Conservation (phyloP, 2,888 invertebrate genomes). For the Xanthorhoe designata region DNA sequence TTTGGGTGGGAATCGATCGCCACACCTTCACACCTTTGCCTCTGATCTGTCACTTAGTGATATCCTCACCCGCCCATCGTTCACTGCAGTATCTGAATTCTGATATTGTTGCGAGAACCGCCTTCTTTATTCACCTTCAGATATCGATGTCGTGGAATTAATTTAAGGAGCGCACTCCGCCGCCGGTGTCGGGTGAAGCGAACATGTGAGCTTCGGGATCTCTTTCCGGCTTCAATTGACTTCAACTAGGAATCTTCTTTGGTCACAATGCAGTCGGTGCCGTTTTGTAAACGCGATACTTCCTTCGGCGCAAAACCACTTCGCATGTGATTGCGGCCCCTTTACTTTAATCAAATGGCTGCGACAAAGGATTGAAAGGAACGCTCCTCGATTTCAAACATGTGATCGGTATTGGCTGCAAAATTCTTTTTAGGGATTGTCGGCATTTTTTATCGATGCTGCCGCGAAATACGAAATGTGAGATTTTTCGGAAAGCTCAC, state of each 20-base stretch:
- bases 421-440: constrained; percentile 70
- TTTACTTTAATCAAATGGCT: constrained; percentile 83
- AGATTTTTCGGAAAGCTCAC: constrained; percentile 45
- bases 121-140: constrained; percentile 59
- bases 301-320: constrained; percentile 76
- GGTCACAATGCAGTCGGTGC: constrained; percentile 79
- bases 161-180: constrained; percentile 50
- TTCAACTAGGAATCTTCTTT: constrained; percentile 64
- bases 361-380: constrained; percentile 84
- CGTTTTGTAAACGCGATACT: constrained; percentile 85
- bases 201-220: constrained; percentile 65
- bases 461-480: constrained; percentile 50
- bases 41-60: constrained; percentile 48
- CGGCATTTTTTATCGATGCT: constrained; percentile 70
- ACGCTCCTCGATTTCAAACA: constrained; percentile 77
- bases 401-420: constrained; percentile 78
- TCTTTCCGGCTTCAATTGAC: constrained; percentile 74
- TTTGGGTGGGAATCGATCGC: constrained; percentile 48
- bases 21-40: constrained; percentile 53
- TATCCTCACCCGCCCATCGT: constrained; percentile 52
- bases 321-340: constrained; percentile 80
- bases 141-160: constrained; percentile 65
- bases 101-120: constrained; percentile 43
- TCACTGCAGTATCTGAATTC: constrained; percentile 43
- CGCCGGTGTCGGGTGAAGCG: constrained; percentile 64